Percentiles rank a stretch among this genome's conserved stretches.
These are phyloP conservation scores for Philotrypesis tridentata DNA, from an alignment of 1,140 invertebrate genomes.

Conservation along the genomic window DNA sequence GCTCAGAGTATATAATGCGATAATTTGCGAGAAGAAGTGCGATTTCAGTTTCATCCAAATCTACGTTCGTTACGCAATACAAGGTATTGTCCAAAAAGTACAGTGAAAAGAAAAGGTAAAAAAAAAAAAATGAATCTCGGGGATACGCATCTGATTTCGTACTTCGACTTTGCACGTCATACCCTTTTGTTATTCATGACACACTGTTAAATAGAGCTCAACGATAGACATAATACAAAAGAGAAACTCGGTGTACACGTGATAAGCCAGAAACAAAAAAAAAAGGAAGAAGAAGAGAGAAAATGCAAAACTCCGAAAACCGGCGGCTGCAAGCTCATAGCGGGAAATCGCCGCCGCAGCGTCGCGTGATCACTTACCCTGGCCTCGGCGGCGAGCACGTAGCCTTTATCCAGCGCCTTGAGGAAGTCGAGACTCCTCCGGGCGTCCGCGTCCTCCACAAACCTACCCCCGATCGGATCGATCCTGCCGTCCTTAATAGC, in stretches of 20 bases:
- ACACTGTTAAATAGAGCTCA: constrained; percentile 41
- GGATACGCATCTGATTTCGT: constrained; percentile 15
- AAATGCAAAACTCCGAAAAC: constrained; percentile 64
- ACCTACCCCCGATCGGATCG: constrained; percentile 83
- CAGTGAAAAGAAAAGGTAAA: constrained; percentile 1
- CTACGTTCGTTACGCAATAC: no score
- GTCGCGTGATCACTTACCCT: constrained; percentile 83
- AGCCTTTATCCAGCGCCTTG: constrained; percentile 90
- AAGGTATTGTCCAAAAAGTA: not conserved
- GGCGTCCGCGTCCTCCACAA: constrained; percentile 79
- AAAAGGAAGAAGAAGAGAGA: no score
- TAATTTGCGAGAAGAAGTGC: constrained; percentile 10
- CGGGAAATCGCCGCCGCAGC: constrained; percentile 13
- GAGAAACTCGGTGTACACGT: constrained; percentile 49
- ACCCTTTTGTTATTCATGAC: not conserved
- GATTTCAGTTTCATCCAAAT: constrained; percentile 6
- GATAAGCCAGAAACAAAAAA: no score
- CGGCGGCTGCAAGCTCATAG: constrained; percentile 62
- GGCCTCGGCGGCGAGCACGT: constrained; percentile 90
- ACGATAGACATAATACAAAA: constrained; percentile 42
- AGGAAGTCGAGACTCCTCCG: constrained; percentile 84
- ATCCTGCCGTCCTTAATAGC: constrained; percentile 85
- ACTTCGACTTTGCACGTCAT: constrained; percentile 25
- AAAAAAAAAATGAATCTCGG: not conserved
- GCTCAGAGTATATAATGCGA: not conserved